phyloP scores from a whole-genome alignment of 1,140 invertebrate genomes.

The Bombus terrestris region DNA sequence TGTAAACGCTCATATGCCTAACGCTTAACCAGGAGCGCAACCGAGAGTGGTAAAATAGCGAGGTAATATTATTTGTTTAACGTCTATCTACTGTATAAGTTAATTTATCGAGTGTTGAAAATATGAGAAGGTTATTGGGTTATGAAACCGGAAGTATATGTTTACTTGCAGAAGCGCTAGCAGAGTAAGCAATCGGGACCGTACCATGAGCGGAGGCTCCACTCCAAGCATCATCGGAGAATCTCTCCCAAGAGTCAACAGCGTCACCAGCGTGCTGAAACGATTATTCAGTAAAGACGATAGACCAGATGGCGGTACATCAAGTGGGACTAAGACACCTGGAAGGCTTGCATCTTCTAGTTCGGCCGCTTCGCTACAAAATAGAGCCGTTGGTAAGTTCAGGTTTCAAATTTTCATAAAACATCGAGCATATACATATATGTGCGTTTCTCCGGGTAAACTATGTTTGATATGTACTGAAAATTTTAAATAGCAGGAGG shows the following conservation, averaged over 20 bases:
- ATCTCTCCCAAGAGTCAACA: constrained; percentile 87
- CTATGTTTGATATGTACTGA: background rate
- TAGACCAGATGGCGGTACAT: constrained; percentile 73
- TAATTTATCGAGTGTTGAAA: no score
- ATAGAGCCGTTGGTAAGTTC: constrained; percentile 71
- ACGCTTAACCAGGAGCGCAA: constrained; percentile 20
- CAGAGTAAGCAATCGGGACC: constrained; percentile 77
- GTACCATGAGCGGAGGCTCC: constrained; percentile 75
- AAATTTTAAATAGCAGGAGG: constrained; percentile 32
- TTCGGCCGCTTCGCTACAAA: constrained; percentile 75
- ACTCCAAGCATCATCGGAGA: constrained; percentile 79
- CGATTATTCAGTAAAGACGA: constrained; percentile 90
- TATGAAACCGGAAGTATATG: background rate
- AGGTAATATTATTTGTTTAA: constrained; percentile 27
- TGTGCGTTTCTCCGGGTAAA: background rate
- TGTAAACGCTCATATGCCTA: background rate
- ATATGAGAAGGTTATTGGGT: background rate
- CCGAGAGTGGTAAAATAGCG: constrained; percentile 15
- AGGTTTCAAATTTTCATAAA: background rate
- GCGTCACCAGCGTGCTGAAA: constrained; percentile 89
- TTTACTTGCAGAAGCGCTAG: constrained; percentile 75
- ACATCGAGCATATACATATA: no score
- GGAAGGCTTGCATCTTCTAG: constrained; percentile 73
- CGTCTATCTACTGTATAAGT: background rate
- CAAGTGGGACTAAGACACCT: constrained; percentile 70